phyloP scores from a whole-genome alignment of 2,888 invertebrate species.

The Drosophila ustulata region DNA sequence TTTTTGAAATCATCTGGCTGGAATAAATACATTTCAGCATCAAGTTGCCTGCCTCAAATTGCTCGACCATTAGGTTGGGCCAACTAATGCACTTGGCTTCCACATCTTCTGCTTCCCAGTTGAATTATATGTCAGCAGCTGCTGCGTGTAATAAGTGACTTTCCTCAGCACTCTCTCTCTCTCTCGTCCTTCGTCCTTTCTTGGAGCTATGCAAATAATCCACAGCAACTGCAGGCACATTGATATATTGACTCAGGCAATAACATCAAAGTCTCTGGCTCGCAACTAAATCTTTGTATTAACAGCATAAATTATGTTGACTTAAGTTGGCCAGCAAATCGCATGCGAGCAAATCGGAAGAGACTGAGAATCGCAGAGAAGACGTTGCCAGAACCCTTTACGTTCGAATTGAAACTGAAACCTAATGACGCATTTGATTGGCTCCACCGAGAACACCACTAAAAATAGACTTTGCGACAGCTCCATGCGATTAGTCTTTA shows the following conservation, averaged over 20 bases:
- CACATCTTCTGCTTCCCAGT: neutral
- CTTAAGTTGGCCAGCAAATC: slow-evolving; percentile 21
- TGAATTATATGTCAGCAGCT: slow-evolving; percentile 1
- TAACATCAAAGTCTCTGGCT: slow-evolving; percentile 32
- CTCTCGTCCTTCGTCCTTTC: neutral
- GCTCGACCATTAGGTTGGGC: slow-evolving; percentile 16
- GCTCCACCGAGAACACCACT: slow-evolving; percentile 20
- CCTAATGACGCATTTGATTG: slow-evolving; percentile 57
- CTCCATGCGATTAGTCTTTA: slow-evolving; percentile 80
- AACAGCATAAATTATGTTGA: slow-evolving; percentile 50
- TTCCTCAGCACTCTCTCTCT: neutral
- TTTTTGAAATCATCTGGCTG: slow-evolving; percentile 71
- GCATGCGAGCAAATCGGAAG: neutral
- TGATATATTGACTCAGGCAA: slow-evolving; percentile 45
- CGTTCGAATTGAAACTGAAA: slow-evolving; percentile 27
- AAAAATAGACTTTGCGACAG: slow-evolving; percentile 23
- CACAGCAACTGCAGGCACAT: slow-evolving; percentile 21
- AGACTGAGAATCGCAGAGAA: neutral
- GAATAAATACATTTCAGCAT: slow-evolving; percentile 73
- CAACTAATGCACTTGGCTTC: slow-evolving; percentile 28
- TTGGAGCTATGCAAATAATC: slow-evolving; percentile 23
- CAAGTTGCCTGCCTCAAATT: slow-evolving; percentile 41
- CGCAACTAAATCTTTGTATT: slow-evolving; percentile 27
- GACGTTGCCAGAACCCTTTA: slow-evolving; percentile 4
- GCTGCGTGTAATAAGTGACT: slow-evolving; percentile 13